Evolutionary conservation across 2,113 vertebrate species (phyloP), one percentile per base, ranked within the genome.

Genomic region (Paralichthys olivaceus): DNA sequence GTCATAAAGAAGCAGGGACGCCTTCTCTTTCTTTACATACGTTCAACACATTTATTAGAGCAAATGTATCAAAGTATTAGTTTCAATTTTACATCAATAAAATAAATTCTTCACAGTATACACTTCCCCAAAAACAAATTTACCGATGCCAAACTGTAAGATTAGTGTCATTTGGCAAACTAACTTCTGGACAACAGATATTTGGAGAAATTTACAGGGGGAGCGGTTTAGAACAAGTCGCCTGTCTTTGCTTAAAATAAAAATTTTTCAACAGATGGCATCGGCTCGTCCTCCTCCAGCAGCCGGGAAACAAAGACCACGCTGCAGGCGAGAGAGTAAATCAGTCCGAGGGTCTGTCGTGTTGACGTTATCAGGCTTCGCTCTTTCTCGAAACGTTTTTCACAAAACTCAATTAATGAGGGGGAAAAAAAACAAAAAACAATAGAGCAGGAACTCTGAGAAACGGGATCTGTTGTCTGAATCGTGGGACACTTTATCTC

Each of bases 61-160:
- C 87, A 93, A 92, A 91, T 91, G 88, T 92, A 93, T 92, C 90
- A 91, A 93, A 93, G 89, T 85, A 87, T 81, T 87, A 83, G 85
- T 86, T 89, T 85, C 49, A 74, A 79, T 83, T 87, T 87, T 84
- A 91, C 90, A 88, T 88, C 84, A 72, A 87, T 73, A 90, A 92
- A 92, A 90, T 84, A 85, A 89, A 81, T 68, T 83, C 78, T 93
- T 93, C 91, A 93, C 92, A 93, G 90, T 91, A 51, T 88, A 90
- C 85, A 86, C 56, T 72, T 90, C 55, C 26, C 17, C 17, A 7
- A 75, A 86, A 86, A 80, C 53, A 61, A 32, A n/a, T 0, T 11
- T 19, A 70, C 29, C 25, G 25, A 68, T 63, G 60, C 43, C 47
- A 76, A 80, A 86, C 64, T n/a, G 12, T 25, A 32, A 72, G 71